Base-by-base conservation (phyloP, 2,888 invertebrate genomes). In the Bellardia bayeri region DNA sequence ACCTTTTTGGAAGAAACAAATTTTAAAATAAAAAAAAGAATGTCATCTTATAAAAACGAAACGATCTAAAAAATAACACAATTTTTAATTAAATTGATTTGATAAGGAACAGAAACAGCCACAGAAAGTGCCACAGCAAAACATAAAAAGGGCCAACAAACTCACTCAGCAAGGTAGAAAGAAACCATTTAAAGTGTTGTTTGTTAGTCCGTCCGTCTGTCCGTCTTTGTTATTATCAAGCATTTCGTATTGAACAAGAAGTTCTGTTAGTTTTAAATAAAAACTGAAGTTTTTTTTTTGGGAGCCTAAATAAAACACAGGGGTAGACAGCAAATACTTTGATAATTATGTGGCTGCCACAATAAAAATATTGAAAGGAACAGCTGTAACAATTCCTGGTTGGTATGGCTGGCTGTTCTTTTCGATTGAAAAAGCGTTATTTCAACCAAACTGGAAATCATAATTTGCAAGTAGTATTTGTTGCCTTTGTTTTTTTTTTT, bases 11-110 rank as follows among this genome's bases (percentile, higher is more conserved):
- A 64, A 40, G 33, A 23, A 7, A 42, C 1, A 40, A 51, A 63
- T 11, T 64, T 16, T 58, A 56, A 58, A 5, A 45, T 64, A 76
- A 33, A 69, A 76, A 76, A 11, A 49, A 66, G 16, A 76, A 68
- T 87, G 75, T 69, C 79, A 81, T 71, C 64, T 80, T 72, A 76
- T 76, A 76, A 83, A 74, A 78, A 72, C 54, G 61, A 68, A 78
- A 72, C 54, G 61, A 79, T 85, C 42, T 30, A 82, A 79, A 84
- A 87, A 81, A 40, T 51, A 81, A 87, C 81, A 81, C 45, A 78
- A 66, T 84, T 87, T 79, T 85, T 85, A 87, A 87, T 87, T 87
- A 87, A 87, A 85, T 85, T 82, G 82, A 78, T 78, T 72, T 78
- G 85, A 87, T 85, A 87, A 81, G 76, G 66, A 71, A 75, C 33